phyloP scores from a whole-genome alignment of 2,797 vertebrate genomes.

The Spheniscus humboldti region DNA sequence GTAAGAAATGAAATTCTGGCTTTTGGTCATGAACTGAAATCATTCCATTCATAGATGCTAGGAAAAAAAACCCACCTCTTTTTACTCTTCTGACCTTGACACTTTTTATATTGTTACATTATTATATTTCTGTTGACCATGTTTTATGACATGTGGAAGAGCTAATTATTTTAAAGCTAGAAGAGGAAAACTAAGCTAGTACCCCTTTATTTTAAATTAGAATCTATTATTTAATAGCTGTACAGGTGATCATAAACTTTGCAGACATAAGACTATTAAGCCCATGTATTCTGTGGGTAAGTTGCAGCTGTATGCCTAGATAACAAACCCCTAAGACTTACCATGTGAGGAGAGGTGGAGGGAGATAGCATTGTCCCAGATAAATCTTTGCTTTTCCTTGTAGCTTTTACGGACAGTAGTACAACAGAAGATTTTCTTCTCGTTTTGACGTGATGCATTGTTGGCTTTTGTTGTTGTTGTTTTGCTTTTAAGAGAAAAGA shows the following conservation, averaged over 20 bases:
- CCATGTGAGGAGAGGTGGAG: neutral
- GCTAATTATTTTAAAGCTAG: conserved; percentile 34
- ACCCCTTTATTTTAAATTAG: conserved; percentile 38
- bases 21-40: conserved; percentile 73
- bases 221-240: conserved; percentile 8
- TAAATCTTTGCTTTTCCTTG: neutral
- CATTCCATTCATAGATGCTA: conserved; percentile 67
- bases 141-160: conserved; percentile 7
- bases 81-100: conserved; percentile 37
- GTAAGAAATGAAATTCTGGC: conserved; percentile 40
- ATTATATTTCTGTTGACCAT: conserved; percentile 14
- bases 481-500: neutral
- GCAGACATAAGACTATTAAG: neutral
- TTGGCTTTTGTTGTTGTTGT: neutral
- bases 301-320: neutral
- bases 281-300: neutral
- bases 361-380: neutral
- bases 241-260: neutral
- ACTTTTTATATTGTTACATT: conserved; percentile 52
- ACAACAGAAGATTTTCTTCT: neutral
- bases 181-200: conserved; percentile 13
- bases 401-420: neutral
- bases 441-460: neutral
- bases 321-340: neutral
- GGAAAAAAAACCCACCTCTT: neutral